Conservation (phyloP, 1,140 invertebrate genomes). For the Homalodisca vitripennis region DNA sequence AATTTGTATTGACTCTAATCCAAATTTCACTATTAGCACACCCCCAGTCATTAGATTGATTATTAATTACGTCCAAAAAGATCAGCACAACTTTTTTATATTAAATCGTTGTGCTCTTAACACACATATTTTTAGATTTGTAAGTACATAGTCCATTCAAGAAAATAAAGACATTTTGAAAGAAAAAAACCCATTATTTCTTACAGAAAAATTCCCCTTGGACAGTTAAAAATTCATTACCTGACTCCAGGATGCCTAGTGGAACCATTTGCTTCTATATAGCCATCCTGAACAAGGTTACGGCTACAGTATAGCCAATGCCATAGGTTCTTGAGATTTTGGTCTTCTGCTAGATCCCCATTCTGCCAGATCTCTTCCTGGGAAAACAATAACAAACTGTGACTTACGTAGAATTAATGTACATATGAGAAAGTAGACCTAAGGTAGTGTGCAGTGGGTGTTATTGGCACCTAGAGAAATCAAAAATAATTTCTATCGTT, state of each 20-base stretch:
- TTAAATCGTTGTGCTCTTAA: background rate
- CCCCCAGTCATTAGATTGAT: background rate
- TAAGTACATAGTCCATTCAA: background rate
- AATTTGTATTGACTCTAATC: background rate
- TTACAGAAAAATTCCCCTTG: background rate
- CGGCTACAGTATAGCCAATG: constrained; percentile 72
- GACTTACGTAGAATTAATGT: constrained; percentile 43
- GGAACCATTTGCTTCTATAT: constrained; percentile 53
- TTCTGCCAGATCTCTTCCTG: constrained; percentile 62
- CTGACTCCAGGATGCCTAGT: constrained; percentile 69
- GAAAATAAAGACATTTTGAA: background rate
- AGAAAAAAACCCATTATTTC: background rate
- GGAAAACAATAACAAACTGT: constrained; percentile 54
- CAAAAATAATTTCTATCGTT: background rate
- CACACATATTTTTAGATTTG: background rate
- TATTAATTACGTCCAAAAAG: background rate
- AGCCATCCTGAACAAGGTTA: constrained; percentile 64
- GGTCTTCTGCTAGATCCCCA: constrained; percentile 63
- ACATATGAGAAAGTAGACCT: background rate
- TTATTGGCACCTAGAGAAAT: background rate
- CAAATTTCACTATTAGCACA: background rate
- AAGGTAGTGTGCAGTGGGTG: background rate
- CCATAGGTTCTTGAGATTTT: constrained; percentile 64
- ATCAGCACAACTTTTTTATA: background rate
- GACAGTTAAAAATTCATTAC: constrained; percentile 31